phyloP scores from a whole-genome alignment of 1,140 invertebrate species.

The Apis laboriosa region DNA sequence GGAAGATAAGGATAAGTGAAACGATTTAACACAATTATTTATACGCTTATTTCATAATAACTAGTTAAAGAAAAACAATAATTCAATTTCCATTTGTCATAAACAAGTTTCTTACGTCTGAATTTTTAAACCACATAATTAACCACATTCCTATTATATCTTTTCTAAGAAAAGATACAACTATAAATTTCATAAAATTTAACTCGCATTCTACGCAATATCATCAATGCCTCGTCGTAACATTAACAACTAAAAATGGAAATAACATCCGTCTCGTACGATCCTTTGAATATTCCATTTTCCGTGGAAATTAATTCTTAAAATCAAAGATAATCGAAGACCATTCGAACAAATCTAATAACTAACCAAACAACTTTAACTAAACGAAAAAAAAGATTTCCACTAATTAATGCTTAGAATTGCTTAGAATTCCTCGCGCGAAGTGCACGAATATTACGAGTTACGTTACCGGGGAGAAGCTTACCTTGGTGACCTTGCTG shows the following conservation, averaged over 20 bases:
- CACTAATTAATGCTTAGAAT: not conserved
- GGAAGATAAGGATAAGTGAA: slow-evolving; percentile 35
- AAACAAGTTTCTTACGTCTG: not conserved
- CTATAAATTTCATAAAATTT: not conserved
- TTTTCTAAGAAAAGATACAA: not conserved
- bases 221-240: not conserved
- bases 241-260: not conserved
- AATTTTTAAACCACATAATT: not conserved
- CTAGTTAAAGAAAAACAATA: too few relatives aligned
- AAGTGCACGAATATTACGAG: not conserved
- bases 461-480: not conserved
- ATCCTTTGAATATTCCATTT: not conserved
- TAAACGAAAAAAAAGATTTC: not conserved
- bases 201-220: not conserved
- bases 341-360: not conserved
- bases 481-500: slow-evolving; percentile 85
- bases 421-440: not conserved
- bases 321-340: not conserved
- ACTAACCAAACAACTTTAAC: not conserved
- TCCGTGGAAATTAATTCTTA: not conserved
- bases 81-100: not conserved
- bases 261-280: not conserved
- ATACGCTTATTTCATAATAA: not conserved
- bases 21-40: slow-evolving; percentile 11
- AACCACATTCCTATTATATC: not conserved